These are phyloP conservation scores for Rhinichthys osculus DNA, from an alignment of 2,797 vertebrate species.

Conservation along the genomic window DNA sequence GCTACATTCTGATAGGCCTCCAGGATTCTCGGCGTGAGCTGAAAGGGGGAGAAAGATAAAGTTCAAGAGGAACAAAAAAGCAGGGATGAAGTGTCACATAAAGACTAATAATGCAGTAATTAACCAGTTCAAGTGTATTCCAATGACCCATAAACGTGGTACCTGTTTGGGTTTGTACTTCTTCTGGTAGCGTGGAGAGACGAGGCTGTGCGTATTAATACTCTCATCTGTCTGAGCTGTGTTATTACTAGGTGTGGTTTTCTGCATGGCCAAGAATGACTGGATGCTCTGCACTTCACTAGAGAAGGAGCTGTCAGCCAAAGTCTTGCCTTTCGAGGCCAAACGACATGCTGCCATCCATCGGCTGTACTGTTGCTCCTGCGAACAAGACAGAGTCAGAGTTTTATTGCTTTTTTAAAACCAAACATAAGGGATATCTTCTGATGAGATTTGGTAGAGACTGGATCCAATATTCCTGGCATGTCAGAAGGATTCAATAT, in stretches of 20 bases:
- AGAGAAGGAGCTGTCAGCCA: constrained; percentile 79
- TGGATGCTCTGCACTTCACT: constrained; percentile 80
- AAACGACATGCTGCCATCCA: constrained; percentile 84
- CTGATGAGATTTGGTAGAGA: not conserved
- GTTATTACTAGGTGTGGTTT: constrained; percentile 63
- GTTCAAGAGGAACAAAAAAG: not conserved
- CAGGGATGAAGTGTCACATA: not conserved
- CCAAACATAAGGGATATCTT: not conserved
- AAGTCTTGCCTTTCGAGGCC: constrained; percentile 80
- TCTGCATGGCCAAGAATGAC: constrained; percentile 81
- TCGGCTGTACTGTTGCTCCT: constrained; percentile 82
- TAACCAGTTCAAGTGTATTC: not conserved
- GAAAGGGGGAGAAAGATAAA: not conserved
- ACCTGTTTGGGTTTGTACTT: constrained; percentile 85
- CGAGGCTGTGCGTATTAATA: constrained; percentile 79
- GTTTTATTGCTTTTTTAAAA: not conserved
- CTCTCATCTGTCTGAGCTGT: constrained; percentile 63
- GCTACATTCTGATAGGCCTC: constrained; percentile 84
- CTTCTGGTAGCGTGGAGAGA: constrained; percentile 80
- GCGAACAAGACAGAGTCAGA: not conserved
- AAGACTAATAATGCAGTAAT: not conserved
- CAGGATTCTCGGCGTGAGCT: constrained; percentile 81
- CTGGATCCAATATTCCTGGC: not conserved
- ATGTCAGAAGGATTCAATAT: not conserved
- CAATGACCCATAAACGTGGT: not conserved